Evolutionary conservation across 1,140 invertebrate species (phyloP).

Genomic region (Drosophila auraria): DNA sequence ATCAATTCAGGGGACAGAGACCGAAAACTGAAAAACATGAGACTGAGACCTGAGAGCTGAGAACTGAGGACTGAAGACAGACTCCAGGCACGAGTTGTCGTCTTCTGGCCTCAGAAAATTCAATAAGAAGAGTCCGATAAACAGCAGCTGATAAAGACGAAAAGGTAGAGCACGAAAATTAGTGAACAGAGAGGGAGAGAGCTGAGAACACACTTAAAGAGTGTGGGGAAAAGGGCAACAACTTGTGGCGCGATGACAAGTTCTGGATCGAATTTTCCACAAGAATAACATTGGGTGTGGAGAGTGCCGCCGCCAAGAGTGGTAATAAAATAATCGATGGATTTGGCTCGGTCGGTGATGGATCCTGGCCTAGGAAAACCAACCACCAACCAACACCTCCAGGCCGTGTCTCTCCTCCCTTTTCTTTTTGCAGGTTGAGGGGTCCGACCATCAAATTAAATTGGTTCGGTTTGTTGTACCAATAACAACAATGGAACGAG

Average conservation of each 20-base stretch:
- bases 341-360: slow-evolving; percentile 20
- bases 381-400: slow-evolving; percentile 31
- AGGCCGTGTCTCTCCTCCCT: not conserved
- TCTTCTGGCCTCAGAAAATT: slow-evolving; percentile 52
- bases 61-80: slow-evolving; percentile 21
- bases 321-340: slow-evolving; percentile 74
- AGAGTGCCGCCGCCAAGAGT: slow-evolving; percentile 4
- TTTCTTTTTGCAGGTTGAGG: slow-evolving; percentile 49
- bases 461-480: slow-evolving; percentile 76
- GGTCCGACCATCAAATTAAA: slow-evolving; percentile 67
- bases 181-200: slow-evolving; percentile 37
- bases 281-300: not conserved
- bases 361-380: slow-evolving; percentile 34
- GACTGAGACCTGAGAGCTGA: not conserved
- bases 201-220: slow-evolving; percentile 31
- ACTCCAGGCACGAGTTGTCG: slow-evolving; percentile 63
- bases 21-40: slow-evolving; percentile 6
- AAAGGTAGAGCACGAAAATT: slow-evolving; percentile 73
- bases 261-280: slow-evolving; percentile 19
- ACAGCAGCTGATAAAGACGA: slow-evolving; percentile 75
- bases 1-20: slow-evolving; percentile 55
- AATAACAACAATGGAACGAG: slow-evolving; percentile 59
- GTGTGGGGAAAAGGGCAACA: slow-evolving; percentile 47
- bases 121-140: slow-evolving; percentile 69
- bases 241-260: slow-evolving; percentile 79